Conservation (phyloP, 2,113 vertebrate species). For the Lanius ludovicianus region DNA sequence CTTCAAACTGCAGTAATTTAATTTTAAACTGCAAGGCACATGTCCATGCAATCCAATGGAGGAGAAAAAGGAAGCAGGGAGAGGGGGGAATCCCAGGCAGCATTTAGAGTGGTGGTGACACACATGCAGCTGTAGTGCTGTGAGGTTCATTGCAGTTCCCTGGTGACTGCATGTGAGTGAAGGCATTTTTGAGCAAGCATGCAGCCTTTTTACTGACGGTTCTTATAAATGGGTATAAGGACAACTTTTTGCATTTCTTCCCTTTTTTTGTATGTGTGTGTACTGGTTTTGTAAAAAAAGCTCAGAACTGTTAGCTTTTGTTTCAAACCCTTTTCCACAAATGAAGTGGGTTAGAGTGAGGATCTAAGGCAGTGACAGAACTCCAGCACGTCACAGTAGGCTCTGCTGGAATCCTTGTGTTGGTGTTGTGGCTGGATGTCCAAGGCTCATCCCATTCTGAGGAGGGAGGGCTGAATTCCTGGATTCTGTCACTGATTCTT, state of each 20-base stretch:
- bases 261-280: rapidly evolving
- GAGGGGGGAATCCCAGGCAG: background rate
- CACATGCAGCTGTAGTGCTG: too few species aligned
- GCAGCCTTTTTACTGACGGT: background rate
- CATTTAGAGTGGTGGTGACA: background rate
- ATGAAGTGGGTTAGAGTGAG: background rate
- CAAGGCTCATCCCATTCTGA: background rate
- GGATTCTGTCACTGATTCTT: background rate
- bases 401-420: background rate
- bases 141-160: background rate
- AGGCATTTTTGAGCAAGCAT: background rate
- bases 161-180: background rate
- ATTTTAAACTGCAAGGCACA: background rate
- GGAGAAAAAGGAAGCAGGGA: background rate
- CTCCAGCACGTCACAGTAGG: rapidly evolving
- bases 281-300: background rate
- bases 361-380: background rate
- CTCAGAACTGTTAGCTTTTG: background rate
- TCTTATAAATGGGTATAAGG: background rate
- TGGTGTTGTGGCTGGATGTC: background rate
- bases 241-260: background rate
- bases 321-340: background rate
- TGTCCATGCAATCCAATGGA: background rate
- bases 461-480: background rate
- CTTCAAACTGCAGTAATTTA: background rate